These are phyloP conservation scores for Siderastrea radians DNA, from an alignment of 92 coral and sea anemone genomes.

Conservation along the genomic window DNA sequence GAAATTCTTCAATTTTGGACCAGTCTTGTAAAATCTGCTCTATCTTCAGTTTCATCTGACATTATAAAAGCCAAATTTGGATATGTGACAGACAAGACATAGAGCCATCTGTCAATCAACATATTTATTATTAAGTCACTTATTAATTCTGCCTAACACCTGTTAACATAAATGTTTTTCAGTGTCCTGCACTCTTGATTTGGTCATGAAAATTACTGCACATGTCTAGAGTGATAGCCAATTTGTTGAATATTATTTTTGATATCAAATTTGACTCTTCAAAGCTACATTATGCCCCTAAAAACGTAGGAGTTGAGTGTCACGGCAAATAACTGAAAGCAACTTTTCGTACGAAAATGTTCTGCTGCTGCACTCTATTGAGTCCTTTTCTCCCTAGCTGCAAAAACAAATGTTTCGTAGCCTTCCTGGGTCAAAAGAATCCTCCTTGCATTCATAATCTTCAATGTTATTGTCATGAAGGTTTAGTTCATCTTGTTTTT, in stretches of 20 bases:
- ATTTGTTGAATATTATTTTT: no score
- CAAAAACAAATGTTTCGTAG: neutral
- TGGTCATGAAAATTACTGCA: constrained; percentile 10
- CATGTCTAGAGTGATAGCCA: neutral
- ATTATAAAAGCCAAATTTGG: no score
- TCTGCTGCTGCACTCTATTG: no score
- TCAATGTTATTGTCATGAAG: neutral
- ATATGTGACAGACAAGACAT: no score
- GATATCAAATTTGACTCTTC: neutral
- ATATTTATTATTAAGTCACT: neutral
- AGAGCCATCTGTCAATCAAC: no score
- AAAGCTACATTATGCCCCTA: neutral
- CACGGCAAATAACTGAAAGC: no score
- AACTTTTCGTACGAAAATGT: no score
- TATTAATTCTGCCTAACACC: neutral
- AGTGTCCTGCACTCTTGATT: neutral
- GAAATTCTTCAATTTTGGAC: no score
- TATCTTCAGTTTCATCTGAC: no score
- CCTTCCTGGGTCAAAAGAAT: neutral
- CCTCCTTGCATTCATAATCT: no score
- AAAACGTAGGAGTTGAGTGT: neutral
- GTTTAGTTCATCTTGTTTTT: neutral
- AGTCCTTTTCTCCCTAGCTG: no score
- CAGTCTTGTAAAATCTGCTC: no score
- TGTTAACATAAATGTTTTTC: neutral